Conservation (phyloP, 23 tunicate species). For the Halocynthia aurantium region DNA sequence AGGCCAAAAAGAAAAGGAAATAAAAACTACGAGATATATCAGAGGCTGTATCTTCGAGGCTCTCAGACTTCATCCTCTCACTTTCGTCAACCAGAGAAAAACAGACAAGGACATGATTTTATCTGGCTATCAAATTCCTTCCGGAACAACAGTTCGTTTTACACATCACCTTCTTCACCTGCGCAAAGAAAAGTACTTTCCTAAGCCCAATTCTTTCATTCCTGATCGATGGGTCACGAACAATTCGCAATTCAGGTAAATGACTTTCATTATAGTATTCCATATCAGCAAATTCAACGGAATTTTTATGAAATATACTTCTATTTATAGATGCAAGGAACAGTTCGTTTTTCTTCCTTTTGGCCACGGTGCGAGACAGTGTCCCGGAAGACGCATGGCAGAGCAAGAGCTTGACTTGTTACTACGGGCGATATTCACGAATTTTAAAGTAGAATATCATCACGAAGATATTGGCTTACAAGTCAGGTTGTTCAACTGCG, state of each 20-base stretch:
- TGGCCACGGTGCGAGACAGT: constrained; percentile 92
- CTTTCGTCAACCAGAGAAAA: constrained; percentile 81
- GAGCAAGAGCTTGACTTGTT: constrained; percentile 80
- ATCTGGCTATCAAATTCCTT: constrained; percentile 70
- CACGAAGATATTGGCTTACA: constrained; percentile 61
- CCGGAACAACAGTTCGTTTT: constrained; percentile 78
- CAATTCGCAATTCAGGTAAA: too few species aligned
- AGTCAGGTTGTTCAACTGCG: constrained; percentile 80
- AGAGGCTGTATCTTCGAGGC: constrained; percentile 79
- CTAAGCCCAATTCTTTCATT: constrained; percentile 44
- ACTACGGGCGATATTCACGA: constrained; percentile 49
- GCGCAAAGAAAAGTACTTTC: constrained; percentile 54
- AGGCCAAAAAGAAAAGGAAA: constrained; percentile 23
- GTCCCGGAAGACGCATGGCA: constrained; percentile 83
- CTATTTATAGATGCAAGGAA: constrained; percentile 56
- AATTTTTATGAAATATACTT: too few species aligned
- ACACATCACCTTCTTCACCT: constrained; percentile 83
- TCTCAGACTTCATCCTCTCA: constrained; percentile 73
- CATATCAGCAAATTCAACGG: too few species aligned
- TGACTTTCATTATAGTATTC: too few species aligned
- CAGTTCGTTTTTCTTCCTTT: constrained; percentile 89
- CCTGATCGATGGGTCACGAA: constrained; percentile 61
- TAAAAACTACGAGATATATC: constrained; percentile 37
- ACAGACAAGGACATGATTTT: constrained; percentile 73
- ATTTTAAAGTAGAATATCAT: constrained; percentile 51